phyloP scores from a whole-genome alignment of 2,797 vertebrate genomes.

The Tokudaia muenninki region DNA sequence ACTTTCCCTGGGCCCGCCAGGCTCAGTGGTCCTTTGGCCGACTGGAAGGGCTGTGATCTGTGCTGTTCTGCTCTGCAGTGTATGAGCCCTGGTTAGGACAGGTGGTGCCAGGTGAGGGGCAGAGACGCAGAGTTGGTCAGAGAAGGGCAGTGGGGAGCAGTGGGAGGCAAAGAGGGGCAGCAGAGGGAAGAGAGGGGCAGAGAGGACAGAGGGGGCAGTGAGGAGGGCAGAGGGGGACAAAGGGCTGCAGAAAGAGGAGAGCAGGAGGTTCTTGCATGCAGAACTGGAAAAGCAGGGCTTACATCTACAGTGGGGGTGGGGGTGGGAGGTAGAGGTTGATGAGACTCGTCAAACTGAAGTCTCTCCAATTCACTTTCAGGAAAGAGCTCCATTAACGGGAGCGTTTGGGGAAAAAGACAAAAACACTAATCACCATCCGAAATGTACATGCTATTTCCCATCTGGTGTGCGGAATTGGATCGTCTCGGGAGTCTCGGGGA shows the following conservation, averaged over 20 bases:
- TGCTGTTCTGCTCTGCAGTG: neutral
- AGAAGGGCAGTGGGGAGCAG: neutral
- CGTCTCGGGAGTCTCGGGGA: slow-evolving; percentile 55
- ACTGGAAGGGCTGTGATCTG: neutral
- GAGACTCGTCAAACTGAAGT: slow-evolving; percentile 65
- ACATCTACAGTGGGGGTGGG: neutral
- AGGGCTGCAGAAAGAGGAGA: neutral
- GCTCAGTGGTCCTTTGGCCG: neutral
- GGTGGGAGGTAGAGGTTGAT: slow-evolving; percentile 52
- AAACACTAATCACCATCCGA: slow-evolving; percentile 79
- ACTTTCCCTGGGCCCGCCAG: neutral
- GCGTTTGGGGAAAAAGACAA: slow-evolving; percentile 76
- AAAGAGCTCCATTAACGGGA: slow-evolving; percentile 76
- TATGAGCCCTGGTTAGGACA: neutral
- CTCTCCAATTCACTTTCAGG: slow-evolving; percentile 72
- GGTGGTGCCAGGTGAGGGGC: neutral
- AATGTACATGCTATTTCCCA: slow-evolving; percentile 79
- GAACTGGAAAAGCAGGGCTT: neutral
- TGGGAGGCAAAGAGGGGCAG: neutral
- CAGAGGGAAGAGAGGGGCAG: neutral
- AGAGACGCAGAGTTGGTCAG: neutral
- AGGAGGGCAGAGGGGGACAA: neutral
- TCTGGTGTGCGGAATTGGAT: slow-evolving; percentile 84
- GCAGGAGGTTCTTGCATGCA: neutral
- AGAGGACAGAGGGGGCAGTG: neutral